Conservation (phyloP, 2,888 invertebrate genomes). For the Hypselothyrea guttata region DNA sequence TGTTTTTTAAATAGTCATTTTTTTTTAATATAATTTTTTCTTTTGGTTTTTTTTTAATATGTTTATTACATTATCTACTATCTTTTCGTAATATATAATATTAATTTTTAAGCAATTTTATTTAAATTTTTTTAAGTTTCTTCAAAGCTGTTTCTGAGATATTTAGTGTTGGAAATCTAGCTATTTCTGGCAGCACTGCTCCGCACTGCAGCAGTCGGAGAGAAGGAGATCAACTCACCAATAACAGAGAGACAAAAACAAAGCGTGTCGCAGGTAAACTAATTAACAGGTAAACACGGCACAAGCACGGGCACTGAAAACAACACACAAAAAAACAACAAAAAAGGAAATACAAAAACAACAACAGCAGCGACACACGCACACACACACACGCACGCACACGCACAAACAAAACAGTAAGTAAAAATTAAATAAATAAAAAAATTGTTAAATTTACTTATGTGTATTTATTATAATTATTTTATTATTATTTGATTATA, state of each 20-base stretch:
- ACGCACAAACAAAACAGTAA: conserved; percentile 34
- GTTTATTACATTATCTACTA: no score
- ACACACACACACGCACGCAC: conserved; percentile 20
- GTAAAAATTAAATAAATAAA: conserved; percentile 16
- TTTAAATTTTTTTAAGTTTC: no score
- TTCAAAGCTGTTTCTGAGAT: no score
- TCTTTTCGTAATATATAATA: no score
- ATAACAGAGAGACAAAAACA: conserved; percentile 53
- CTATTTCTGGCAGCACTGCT: no score
- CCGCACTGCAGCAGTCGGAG: conserved; percentile 10
- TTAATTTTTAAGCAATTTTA: no score
- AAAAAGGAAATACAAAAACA: no score
- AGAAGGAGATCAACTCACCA: conserved; percentile 50
- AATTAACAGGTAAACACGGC: conserved; percentile 61
- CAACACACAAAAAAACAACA: conserved; percentile 37
- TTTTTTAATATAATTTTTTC: no score
- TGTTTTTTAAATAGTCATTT: no score
- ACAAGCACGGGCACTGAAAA: conserved; percentile 33
- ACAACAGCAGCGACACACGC: conserved; percentile 30
- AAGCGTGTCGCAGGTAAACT: conserved; percentile 59
- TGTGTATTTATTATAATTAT: conserved; percentile 25
- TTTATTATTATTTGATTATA: no score
- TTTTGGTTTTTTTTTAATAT: no score
- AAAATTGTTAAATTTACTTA: conserved; percentile 32
- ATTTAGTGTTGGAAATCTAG: no score